Percentiles rank a stretch among this genome's conserved stretches.
Evolutionary conservation across 2,888 invertebrate species (phyloP).

Genomic region (Philopedon plagiatum): DNA sequence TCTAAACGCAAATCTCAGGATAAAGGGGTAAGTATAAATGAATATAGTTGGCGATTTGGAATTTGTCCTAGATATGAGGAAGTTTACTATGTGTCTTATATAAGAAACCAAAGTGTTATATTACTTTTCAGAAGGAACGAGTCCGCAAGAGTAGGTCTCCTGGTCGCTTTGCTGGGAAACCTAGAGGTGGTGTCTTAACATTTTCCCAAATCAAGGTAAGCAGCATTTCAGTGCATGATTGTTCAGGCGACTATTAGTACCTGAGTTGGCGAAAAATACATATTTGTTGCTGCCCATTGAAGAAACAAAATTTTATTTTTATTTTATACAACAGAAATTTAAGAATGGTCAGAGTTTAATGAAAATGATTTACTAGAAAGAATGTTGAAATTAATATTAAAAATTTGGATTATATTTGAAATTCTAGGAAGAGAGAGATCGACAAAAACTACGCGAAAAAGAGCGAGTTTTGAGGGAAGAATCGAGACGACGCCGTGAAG

Average conservation of each 20-base stretch:
- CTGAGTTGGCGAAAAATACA: too few species aligned
- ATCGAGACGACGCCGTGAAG: slow-evolving; percentile 84
- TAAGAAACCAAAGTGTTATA: too few species aligned
- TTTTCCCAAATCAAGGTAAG: slow-evolving; percentile 85
- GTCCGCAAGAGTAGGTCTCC: slow-evolving; percentile 51
- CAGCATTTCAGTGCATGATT: too few species aligned
- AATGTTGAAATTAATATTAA: too few species aligned
- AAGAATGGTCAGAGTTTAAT: too few species aligned
- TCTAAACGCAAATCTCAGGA: slow-evolving; percentile 35
- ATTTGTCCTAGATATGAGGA: neutral
- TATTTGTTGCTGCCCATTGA: too few species aligned
- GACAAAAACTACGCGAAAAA: slow-evolving; percentile 81
- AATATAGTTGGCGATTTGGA: neutral
- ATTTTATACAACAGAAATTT: too few species aligned
- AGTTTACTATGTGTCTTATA: too few species aligned
- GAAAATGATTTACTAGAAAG: too few species aligned
- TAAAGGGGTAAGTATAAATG: slow-evolving; percentile 29
- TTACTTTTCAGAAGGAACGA: slow-evolving; percentile 33
- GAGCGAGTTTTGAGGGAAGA: slow-evolving; percentile 85
- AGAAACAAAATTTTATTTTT: too few species aligned
- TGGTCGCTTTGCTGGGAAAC: slow-evolving; percentile 48
- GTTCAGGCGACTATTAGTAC: too few species aligned
- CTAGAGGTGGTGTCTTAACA: slow-evolving; percentile 77
- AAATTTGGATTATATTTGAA: too few species aligned
- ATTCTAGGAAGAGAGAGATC: slow-evolving; percentile 79